phyloP scores from a whole-genome alignment of 2,797 vertebrate genomes.

The Sebastes melanostomus region DNA sequence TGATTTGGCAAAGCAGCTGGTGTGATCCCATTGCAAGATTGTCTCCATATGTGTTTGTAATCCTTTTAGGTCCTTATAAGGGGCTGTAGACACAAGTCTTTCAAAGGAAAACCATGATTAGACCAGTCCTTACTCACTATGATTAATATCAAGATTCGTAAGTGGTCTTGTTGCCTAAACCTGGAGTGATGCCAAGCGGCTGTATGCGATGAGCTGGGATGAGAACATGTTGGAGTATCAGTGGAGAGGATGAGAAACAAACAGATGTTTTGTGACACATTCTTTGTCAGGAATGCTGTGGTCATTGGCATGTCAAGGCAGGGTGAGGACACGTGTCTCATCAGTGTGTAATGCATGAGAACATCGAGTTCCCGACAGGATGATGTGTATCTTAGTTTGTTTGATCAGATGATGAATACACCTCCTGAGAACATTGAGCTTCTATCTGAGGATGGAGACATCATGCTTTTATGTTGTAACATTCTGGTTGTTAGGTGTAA shows the following conservation, averaged over 20 bases:
- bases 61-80: background rate
- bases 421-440: background rate
- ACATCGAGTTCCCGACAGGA: constrained; percentile 13
- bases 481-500: constrained; percentile 5
- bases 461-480: background rate
- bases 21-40: background rate
- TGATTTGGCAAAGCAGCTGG: background rate
- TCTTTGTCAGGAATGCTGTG: background rate
- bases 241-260: background rate
- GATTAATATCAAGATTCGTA: constrained; percentile 3
- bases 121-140: background rate
- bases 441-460: background rate
- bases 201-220: too few species aligned
- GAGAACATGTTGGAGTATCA: too few species aligned
- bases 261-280: background rate
- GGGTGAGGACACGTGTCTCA: background rate
- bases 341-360: background rate
- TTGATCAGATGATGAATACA: background rate
- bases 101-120: background rate
- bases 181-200: too few species aligned
- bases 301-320: background rate
- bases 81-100: background rate
- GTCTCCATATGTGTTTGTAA: background rate
- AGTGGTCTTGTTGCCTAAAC: too few species aligned
- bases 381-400: background rate